Conservation (phyloP, 2,888 invertebrate genomes). For the Eupithecia insigniata region DNA sequence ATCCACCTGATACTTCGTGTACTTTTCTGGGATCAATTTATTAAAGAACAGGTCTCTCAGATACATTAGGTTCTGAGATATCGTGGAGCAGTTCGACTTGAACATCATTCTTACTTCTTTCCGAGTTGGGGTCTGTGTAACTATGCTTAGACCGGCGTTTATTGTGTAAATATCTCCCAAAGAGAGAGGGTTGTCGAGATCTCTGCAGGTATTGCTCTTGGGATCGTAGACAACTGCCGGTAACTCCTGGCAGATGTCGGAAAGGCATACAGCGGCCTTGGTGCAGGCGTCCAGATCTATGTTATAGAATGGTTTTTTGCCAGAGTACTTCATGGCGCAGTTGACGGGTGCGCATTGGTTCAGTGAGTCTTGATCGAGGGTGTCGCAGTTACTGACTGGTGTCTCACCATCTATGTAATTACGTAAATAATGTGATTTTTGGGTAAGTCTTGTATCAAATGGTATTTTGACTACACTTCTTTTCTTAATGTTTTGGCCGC, state of each 20-base stretch:
- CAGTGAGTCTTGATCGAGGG: constrained; percentile 63
- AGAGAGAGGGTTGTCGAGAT: constrained; percentile 60
- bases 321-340: constrained; percentile 69
- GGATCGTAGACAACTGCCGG: constrained; percentile 66
- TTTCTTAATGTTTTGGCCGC: constrained; percentile 46
- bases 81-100: constrained; percentile 66
- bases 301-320: constrained; percentile 60
- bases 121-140: constrained; percentile 44
- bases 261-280: constrained; percentile 55
- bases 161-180: constrained; percentile 66
- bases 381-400: constrained; percentile 51
- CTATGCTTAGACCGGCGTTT: constrained; percentile 59
- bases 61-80: constrained; percentile 68
- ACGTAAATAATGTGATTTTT: constrained; percentile 43
- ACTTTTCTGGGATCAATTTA: constrained; percentile 54
- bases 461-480: constrained; percentile 51
- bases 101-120: constrained; percentile 49
- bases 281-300: constrained; percentile 52
- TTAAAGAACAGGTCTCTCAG: constrained; percentile 64
- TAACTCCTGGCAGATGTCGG: constrained; percentile 52
- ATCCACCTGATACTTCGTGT: constrained; percentile 45
- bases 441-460: constrained; percentile 62
- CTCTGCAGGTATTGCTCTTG: constrained; percentile 62
- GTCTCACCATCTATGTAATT: constrained; percentile 44
- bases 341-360: constrained; percentile 62